Base-by-base conservation (phyloP, 2,113 vertebrate genomes). In the Meriones unguiculatus region DNA sequence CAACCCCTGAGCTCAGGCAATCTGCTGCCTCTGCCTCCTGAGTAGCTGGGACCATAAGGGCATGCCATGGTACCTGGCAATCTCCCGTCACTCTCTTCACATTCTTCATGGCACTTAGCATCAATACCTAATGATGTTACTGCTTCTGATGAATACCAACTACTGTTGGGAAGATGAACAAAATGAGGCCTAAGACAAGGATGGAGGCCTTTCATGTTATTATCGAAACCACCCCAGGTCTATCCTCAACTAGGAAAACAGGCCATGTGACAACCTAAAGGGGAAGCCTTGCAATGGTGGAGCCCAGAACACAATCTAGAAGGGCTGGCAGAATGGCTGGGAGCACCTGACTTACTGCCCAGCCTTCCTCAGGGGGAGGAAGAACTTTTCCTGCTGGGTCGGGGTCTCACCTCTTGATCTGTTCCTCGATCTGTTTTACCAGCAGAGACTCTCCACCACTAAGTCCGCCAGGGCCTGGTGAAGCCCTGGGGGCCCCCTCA, bases 341-440 rank as follows among this genome's bases (percentile, higher is more conserved):
- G 69, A 28, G 20, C 35, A 35, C 35, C 86, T 28, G 67, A 54
- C 24, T 54, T 87, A 15, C 50, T 59, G 87, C 14, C 35, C 22
- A 18, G 69, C 14, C 67, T 57, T 59, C 12, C 41, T 46, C 54
- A 65, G 41, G 38, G 59, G 59, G 28, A 52, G n/a, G 38, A 17
- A 24, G 81, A 82, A 32, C n/a, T 24, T 0, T 4, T 1, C 28
- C 14, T 0, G 13, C 35, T 25, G 5, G 18, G 30, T 22, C 38
- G 3, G 10, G 17, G 20, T 12, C 92, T 98, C 96, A 99, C 99
- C 99, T 99, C 97, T 99, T 99, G 96, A 99, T 99, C 97, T 99
- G 99, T 92, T 99, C 99, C 93, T 99, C 99, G 18, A 99, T 99
- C 98, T 99, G 99, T 90, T 99, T 98, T 96, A 99, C 99, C 93